A percentile compares a stretch with the other conserved stretches of the same genome.
phyloP scores from a whole-genome alignment of 2,113 vertebrate genomes.

The Rhinoptilus africanus region DNA sequence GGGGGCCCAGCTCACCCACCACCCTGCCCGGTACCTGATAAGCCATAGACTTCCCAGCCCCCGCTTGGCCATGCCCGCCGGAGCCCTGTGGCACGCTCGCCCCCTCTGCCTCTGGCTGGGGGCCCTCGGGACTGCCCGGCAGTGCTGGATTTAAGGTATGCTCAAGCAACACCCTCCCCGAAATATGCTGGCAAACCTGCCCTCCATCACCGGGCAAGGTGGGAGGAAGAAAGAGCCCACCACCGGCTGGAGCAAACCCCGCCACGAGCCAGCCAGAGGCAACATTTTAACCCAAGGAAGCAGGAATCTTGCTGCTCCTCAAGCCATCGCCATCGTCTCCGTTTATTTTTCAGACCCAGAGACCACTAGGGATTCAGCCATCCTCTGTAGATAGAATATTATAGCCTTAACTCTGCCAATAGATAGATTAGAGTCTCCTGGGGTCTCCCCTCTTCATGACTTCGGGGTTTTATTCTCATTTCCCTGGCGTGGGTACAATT shows the following conservation, averaged over 20 bases:
- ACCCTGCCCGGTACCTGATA: not conserved
- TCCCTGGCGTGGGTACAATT: not conserved
- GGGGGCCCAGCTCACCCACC: not conserved
- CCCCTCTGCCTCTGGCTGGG: not conserved
- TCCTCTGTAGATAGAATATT: constrained; percentile 71
- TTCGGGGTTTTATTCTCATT: not conserved
- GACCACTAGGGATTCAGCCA: constrained; percentile 69
- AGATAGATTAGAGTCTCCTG: constrained; percentile 61
- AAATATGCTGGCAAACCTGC: not conserved
- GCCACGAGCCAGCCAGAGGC: not conserved
- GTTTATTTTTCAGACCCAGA: constrained; percentile 23
- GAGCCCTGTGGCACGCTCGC: rapidly evolving
- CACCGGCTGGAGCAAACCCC: not conserved
- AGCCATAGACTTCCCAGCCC: constrained; percentile 50
- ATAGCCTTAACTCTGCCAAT: constrained; percentile 74
- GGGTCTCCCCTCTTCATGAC: not conserved
- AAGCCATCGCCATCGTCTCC: not conserved
- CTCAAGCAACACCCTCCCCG: not conserved
- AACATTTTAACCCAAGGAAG: not conserved
- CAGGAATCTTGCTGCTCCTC: not conserved
- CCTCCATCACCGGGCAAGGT: not conserved
- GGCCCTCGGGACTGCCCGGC: not conserved
- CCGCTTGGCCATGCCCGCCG: rapidly evolving
- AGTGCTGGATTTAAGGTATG: not conserved
- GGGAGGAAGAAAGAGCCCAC: not conserved